Percentiles rank a stretch among this genome's conserved stretches.
Conservation (phyloP, 2,113 vertebrate genomes). For the Amphiprion ocellaris region DNA sequence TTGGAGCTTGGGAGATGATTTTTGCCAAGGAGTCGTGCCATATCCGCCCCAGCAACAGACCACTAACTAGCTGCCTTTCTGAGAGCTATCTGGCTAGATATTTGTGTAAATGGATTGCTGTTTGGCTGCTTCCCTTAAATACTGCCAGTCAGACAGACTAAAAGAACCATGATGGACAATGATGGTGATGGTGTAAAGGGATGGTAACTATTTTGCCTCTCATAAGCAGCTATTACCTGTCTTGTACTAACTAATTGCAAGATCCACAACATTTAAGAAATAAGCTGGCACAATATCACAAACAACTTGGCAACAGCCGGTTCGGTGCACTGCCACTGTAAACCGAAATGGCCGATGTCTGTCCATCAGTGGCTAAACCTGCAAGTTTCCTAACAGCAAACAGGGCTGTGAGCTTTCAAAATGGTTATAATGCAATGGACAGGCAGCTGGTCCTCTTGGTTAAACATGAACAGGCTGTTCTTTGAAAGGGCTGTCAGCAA, state of each 20-base stretch:
- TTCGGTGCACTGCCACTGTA: constrained; percentile 22
- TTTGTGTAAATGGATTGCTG: constrained; percentile 52
- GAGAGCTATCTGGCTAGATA: constrained; percentile 50
- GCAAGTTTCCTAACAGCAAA: constrained; percentile 41
- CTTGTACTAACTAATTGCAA: constrained; percentile 13
- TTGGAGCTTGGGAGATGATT: constrained; percentile 60
- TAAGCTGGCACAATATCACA: constrained; percentile 1
- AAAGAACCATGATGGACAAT: constrained; percentile 8
- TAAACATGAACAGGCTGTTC: constrained; percentile 69
- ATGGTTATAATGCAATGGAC: constrained; percentile 53
- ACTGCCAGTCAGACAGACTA: constrained; percentile 27
- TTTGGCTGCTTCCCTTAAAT: constrained; percentile 11
- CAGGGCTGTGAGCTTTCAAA: constrained; percentile 46
- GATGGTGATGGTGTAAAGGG: background rate
- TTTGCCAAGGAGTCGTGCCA: constrained; percentile 56
- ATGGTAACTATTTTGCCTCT: background rate
- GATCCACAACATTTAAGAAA: constrained; percentile 14
- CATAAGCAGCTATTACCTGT: constrained; percentile 1
- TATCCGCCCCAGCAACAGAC: constrained; percentile 63
- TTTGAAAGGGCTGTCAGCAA: constrained; percentile 58
- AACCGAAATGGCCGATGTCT: constrained; percentile 14
- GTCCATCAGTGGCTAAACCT: constrained; percentile 34
- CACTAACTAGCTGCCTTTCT: constrained; percentile 61
- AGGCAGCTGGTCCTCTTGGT: constrained; percentile 65
- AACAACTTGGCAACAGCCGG: constrained; percentile 26